These are phyloP conservation scores for Remorina albescens DNA, from an alignment of 2,797 vertebrate species.

Conservation along the genomic window DNA sequence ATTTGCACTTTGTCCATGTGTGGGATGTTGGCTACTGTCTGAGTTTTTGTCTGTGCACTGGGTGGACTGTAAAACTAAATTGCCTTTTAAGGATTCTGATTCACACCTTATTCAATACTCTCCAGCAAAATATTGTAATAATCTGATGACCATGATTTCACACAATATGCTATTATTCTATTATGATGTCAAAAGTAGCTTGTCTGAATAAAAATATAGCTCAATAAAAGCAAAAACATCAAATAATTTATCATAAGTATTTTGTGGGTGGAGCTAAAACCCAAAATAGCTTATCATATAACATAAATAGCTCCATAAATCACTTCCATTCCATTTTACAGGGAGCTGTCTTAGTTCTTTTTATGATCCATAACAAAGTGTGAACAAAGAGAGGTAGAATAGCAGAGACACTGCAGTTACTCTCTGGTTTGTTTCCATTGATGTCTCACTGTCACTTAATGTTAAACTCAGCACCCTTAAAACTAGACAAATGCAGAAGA, in stretches of 20 bases:
- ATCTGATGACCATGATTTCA: neutral
- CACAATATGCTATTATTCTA: neutral
- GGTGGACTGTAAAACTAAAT: too few species aligned
- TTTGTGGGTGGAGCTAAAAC: neutral
- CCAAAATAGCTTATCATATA: neutral
- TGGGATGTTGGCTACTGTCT: too few species aligned
- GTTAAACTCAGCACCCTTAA: constrained; percentile 41
- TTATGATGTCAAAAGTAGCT: neutral
- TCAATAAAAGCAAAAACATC: neutral
- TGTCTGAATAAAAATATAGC: neutral
- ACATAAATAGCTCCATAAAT: neutral
- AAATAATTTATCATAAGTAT: neutral
- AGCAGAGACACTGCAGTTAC: neutral
- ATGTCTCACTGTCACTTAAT: constrained; percentile 9
- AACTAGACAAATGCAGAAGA: constrained; percentile 49
- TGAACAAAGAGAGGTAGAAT: constrained; percentile 4
- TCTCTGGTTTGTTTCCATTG: constrained; percentile 19
- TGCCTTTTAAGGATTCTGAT: too few species aligned
- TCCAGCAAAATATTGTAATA: neutral
- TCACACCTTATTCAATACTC: neutral
- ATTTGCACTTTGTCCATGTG: too few species aligned
- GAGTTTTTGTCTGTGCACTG: too few species aligned
- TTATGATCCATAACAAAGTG: constrained; percentile 25
- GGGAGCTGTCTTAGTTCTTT: neutral
- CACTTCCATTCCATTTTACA: neutral